Evolutionary conservation across 2,888 invertebrate species (phyloP), one percentile per base, ranked within the genome.

Genomic region (Linyphia triangularis): DNA sequence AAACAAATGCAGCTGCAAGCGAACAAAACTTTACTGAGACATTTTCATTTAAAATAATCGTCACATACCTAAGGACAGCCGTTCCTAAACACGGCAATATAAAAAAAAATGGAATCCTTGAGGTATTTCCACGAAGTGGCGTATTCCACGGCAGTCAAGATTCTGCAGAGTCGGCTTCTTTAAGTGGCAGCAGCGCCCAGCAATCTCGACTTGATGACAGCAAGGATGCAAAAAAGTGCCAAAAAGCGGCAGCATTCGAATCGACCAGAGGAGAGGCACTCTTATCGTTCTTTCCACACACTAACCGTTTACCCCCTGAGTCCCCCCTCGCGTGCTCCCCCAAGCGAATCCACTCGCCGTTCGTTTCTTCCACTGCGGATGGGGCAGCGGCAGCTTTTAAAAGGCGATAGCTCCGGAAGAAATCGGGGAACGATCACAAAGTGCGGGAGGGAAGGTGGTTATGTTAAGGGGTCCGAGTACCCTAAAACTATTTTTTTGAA

Each of bases 231-330:
- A 85, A 86, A 81, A 86, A 75, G 86, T 81, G 86, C 81, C 59
- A 86, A 84, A 85, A 86, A 86, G 86, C 79, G 67, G 81, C 86
- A 86, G 86, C 86, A 81, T 63, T 75, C 81, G 79, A 86, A 86
- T 86, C 86, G 86, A 86, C 86, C 86, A 86, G 86, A 86, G 86
- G 86, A 86, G 86, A 86, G 86, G 86, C 81, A 86, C 86, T 86
- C 86, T 86, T 86, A 86, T 86, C 86, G 86, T 81, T 81, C 86
- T 86, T 86, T 86, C 86, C 86, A 86, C 86, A 84, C 84, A 86
- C 86, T 81, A 86, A 81, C 84, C 86, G 86, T 86, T 86, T 86
- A 86, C 86, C 86, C 86, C 81, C 86, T 81, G 73, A 73, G 57
- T n/a, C 26, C 51, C 69, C 72, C 72, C 33, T 33, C 51, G 5